Evolutionary conservation across 2,797 vertebrate genomes (phyloP).

Genomic region (Anguilla pacifica): DNA sequence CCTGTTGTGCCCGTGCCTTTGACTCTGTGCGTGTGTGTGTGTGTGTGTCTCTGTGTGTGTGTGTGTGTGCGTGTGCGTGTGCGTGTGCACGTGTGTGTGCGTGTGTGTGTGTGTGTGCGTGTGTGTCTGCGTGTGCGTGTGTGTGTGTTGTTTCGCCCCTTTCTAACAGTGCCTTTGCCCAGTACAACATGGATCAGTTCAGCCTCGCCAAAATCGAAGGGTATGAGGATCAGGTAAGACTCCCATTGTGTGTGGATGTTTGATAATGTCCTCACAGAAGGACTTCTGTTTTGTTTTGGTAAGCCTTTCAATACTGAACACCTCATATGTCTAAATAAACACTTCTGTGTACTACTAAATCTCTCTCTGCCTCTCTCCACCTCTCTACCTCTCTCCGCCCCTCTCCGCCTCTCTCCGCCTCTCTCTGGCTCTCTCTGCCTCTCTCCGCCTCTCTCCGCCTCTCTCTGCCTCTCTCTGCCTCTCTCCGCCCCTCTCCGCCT

Average conservation of each 20-base stretch:
- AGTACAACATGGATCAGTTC: constrained; percentile 98
- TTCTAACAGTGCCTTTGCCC: constrained; percentile 86
- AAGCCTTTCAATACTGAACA: background rate
- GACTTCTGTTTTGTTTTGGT: background rate
- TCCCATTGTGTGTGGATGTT: background rate
- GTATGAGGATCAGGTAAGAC: constrained; percentile 84
- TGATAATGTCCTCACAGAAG: background rate
- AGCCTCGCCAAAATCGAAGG: constrained; percentile 87
- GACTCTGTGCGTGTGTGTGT: background rate
- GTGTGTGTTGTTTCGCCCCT: constrained; percentile 29
- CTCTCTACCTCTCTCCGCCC: too few relatives aligned
- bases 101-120: too few relatives aligned
- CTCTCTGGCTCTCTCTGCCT: background rate
- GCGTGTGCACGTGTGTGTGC: too few relatives aligned
- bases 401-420: background rate
- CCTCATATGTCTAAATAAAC: background rate
- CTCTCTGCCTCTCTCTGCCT: too few relatives aligned
- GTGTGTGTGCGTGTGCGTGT: too few relatives aligned
- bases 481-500: background rate
- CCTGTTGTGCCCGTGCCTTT: background rate
- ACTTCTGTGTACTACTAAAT: background rate
- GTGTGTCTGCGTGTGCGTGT: too few relatives aligned
- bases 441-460: background rate
- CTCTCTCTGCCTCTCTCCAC: background rate
- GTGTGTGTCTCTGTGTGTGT: too few relatives aligned